Evolutionary conservation across 2,888 invertebrate species (phyloP).

Genomic region (Liopterus haemorrhoidalis): DNA sequence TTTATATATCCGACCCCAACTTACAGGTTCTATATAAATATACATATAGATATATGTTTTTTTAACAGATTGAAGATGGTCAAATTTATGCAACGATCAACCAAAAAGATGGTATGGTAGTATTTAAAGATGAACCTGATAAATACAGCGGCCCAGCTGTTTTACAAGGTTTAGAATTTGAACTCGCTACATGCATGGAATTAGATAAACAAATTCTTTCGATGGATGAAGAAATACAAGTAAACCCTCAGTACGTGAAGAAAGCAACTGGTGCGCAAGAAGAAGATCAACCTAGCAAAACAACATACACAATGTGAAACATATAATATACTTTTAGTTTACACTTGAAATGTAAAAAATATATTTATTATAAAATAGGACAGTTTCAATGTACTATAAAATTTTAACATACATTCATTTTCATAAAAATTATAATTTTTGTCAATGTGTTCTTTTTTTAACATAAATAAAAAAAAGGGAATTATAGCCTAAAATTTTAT

Average conservation of each 20-base stretch:
- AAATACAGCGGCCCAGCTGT: slow-evolving; percentile 88
- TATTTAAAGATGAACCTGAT: slow-evolving; percentile 92
- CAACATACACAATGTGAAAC: slow-evolving; percentile 44
- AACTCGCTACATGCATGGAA: slow-evolving; percentile 79
- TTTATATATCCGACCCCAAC: no score
- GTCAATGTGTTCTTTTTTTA: no score
- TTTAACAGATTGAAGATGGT: slow-evolving; percentile 81
- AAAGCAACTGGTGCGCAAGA: slow-evolving; percentile 45
- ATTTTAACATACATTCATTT: no score
- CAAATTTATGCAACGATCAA: slow-evolving; percentile 96
- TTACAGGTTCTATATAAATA: neutral
- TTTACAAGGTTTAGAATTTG: slow-evolving; percentile 77
- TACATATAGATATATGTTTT: slow-evolving; percentile 4
- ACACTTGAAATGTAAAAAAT: no score
- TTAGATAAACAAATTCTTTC: slow-evolving; percentile 81
- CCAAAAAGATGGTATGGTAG: slow-evolving; percentile 96
- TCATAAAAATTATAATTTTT: no score
- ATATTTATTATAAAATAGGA: no score
- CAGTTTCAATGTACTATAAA: no score
- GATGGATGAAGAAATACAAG: slow-evolving; percentile 93
- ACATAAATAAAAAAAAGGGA: no score
- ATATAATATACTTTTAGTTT: no score
- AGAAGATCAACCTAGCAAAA: slow-evolving; percentile 45
- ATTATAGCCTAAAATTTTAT: no score
- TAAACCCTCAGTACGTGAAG: slow-evolving; percentile 70